phyloP scores from a whole-genome alignment of 2,797 vertebrate genomes.

The Tragelaphus eurycerus region DNA sequence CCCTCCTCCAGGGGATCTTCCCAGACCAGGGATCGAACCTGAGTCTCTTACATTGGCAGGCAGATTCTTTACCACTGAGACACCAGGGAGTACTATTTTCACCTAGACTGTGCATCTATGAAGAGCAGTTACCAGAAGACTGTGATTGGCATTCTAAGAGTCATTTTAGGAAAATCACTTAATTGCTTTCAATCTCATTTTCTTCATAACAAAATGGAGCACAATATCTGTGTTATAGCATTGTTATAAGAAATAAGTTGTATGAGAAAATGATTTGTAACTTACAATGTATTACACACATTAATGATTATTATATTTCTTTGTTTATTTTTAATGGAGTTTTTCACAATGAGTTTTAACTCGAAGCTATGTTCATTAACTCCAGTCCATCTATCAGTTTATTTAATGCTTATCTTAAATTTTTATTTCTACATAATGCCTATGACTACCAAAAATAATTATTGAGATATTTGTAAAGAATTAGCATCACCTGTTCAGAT shows the following conservation, averaged over 20 bases:
- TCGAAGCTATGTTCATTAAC: slow-evolving; percentile 12
- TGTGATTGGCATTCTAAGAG: neutral
- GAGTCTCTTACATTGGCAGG: neutral
- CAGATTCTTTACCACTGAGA: neutral
- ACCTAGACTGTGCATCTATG: neutral
- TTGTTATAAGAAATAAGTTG: neutral
- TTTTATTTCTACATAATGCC: neutral
- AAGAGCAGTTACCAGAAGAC: neutral
- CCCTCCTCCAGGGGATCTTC: neutral
- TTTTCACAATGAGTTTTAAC: neutral
- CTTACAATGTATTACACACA: neutral
- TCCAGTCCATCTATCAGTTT: neutral
- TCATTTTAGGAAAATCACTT: neutral
- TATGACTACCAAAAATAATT: neutral
- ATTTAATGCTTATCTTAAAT: neutral
- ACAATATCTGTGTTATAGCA: neutral
- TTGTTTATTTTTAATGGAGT: neutral
- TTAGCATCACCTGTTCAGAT: neutral
- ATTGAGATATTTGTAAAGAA: neutral
- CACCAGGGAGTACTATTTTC: neutral
- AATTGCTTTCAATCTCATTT: neutral
- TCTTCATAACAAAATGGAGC: neutral
- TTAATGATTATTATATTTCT: neutral
- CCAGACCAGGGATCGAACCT: neutral
- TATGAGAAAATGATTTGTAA: neutral